Evolutionary conservation across 2,797 vertebrate species (phyloP).

Genomic region (Morus bassanus): DNA sequence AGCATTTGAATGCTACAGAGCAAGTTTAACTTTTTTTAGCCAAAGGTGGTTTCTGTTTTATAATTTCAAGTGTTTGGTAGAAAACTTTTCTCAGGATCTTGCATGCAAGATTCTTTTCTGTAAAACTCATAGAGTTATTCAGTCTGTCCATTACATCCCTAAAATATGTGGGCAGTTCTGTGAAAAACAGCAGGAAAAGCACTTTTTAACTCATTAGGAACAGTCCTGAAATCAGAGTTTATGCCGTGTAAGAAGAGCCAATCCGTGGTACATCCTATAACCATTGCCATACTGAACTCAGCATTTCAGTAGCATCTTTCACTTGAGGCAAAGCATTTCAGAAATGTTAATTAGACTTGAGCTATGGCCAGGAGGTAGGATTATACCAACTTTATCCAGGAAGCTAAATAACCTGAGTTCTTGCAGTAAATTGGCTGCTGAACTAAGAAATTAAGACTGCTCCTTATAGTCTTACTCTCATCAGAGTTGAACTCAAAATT

Average conservation of each 20-base stretch:
- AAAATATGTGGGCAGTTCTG: not conserved
- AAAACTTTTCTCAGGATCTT: not conserved
- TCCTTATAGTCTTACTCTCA: not conserved
- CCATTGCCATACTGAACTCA: not conserved
- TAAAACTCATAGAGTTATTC: not conserved
- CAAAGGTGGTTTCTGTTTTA: not conserved
- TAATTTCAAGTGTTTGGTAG: not conserved
- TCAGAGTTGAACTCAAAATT: not conserved
- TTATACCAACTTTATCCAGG: not conserved
- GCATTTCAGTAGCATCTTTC: not conserved
- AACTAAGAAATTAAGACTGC: not conserved
- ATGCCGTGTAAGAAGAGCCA: not conserved
- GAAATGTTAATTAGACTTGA: not conserved
- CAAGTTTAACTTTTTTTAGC: not conserved
- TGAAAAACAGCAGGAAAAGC: not conserved
- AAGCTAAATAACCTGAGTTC: not conserved
- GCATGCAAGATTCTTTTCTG: not conserved
- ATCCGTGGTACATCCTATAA: not conserved
- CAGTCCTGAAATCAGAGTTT: not conserved
- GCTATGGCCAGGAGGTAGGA: not conserved
- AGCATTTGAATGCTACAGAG: not conserved
- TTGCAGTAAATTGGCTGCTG: not conserved
- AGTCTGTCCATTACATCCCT: not conserved
- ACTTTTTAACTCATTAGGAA: not conserved
- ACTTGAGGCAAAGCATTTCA: not conserved